Percentiles rank a stretch among this genome's conserved stretches.
Conservation (phyloP, 2,113 vertebrate species). For the Aythya baeri region DNA sequence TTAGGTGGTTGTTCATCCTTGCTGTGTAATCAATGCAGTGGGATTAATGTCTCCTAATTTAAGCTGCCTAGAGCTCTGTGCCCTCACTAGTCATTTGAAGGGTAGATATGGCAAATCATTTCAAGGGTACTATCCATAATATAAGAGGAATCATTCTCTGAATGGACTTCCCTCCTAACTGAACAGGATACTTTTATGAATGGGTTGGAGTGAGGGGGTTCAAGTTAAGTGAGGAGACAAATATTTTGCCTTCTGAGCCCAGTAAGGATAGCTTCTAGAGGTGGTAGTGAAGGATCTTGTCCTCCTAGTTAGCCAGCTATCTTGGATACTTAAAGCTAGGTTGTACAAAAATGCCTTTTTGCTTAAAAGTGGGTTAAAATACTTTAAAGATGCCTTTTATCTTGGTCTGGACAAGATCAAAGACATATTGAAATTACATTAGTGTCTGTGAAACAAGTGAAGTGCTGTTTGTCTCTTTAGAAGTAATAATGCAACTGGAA, state of each 20-base stretch:
- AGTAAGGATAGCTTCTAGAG: background rate
- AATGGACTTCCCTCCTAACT: background rate
- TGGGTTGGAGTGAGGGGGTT: background rate
- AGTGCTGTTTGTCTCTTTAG: background rate
- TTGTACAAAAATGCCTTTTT: background rate
- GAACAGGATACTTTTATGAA: background rate
- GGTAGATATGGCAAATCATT: background rate
- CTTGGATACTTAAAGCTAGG: background rate
- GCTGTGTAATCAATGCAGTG: background rate
- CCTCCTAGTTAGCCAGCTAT: background rate
- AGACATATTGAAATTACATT: background rate
- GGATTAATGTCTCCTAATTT: background rate
- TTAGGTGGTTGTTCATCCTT: background rate
- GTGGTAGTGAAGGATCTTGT: background rate
- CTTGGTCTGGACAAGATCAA: slow-evolving; percentile 11
- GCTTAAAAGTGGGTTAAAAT: slow-evolving; percentile 8
- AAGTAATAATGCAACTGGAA: background rate
- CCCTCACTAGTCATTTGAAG: background rate
- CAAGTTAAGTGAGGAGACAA: background rate
- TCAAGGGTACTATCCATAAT: background rate
- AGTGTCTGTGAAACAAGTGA: background rate
- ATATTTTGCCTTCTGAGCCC: background rate
- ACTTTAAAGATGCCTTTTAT: background rate
- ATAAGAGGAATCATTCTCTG: background rate
- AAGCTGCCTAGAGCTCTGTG: background rate